Evolutionary conservation across 1,140 invertebrate genomes (phyloP).

Genomic region (Lepidostoma basale): DNA sequence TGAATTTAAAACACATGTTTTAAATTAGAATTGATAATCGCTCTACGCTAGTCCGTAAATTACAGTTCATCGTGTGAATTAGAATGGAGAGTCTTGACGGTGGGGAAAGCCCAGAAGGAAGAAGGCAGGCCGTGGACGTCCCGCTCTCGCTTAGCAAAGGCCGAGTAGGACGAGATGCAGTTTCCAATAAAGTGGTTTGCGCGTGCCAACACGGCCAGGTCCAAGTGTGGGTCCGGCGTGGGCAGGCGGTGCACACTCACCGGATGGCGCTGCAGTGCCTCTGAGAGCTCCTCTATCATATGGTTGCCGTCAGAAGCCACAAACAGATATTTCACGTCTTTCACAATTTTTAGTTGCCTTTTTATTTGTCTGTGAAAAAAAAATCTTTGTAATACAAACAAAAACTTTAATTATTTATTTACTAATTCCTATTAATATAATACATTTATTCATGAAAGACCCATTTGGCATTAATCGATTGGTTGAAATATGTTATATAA

Average conservation of each 20-base stretch:
- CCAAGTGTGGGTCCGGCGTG: conserved; percentile 76
- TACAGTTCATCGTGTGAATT: conserved; percentile 39
- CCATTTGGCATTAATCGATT: too few species aligned
- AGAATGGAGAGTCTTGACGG: conserved; percentile 55
- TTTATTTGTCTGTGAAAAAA: conserved; percentile 72
- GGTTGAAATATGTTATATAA: too few species aligned
- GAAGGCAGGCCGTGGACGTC: conserved; percentile 77
- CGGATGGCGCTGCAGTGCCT: conserved; percentile 73
- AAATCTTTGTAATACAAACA: not conserved
- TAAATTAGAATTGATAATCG: too few species aligned
- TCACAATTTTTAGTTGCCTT: conserved; percentile 71
- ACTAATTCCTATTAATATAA: too few species aligned
- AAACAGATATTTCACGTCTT: conserved; percentile 75
- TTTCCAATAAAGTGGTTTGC: conserved; percentile 94
- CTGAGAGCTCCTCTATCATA: conserved; percentile 80
- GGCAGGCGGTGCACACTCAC: conserved; percentile 69
- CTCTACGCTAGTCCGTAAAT: too few species aligned
- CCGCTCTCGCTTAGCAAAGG: conserved; percentile 86
- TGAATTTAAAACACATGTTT: too few species aligned
- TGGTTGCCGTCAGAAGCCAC: conserved; percentile 88
- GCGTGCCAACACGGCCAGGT: conserved; percentile 82
- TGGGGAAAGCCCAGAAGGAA: conserved; percentile 84
- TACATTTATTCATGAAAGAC: too few species aligned
- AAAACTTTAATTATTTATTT: too few species aligned
- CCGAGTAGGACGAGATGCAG: conserved; percentile 91